These are phyloP conservation scores for Rattus norvegicus DNA, from an alignment of 2,113 vertebrate species.

Conservation along the genomic window GRCr8 NC_086028.1:37694501-37695000, in stretches of 20 bases:
- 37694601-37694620: neutral
- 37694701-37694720: constrained; percentile 54
- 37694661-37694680: constrained; percentile 67
- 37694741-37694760: constrained; percentile 32
- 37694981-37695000: neutral
- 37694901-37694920: neutral
- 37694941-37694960: neutral
- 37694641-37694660: constrained; percentile 68
- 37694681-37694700: constrained; percentile 57
- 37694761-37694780: neutral
- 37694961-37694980: neutral
- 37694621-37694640: constrained; percentile 62
- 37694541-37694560: neutral
- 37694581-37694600: neutral
- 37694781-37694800: neutral
- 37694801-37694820: neutral
- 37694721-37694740: constrained; percentile 48
- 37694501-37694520: neutral
- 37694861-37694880: constrained; percentile 10
- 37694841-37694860: neutral
- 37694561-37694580: neutral
- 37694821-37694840: neutral
- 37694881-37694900: neutral
- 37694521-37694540: neutral
- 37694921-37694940: neutral